phyloP scores from a whole-genome alignment of 2,113 vertebrate species.

The Potamarius usumacintae region DNA sequence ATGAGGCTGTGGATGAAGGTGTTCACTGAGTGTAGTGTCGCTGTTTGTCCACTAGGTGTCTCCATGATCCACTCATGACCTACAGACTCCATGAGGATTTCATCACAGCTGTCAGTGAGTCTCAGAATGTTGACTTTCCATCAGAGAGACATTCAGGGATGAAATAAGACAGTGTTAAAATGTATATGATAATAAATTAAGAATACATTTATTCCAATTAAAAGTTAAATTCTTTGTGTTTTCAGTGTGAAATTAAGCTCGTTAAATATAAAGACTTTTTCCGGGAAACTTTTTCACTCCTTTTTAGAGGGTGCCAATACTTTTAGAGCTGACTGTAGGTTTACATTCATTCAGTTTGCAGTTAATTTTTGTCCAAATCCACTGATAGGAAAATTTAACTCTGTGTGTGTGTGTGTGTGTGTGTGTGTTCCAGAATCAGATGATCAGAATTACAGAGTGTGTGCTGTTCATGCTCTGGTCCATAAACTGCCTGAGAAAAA shows the following conservation, averaged over 20 bases:
- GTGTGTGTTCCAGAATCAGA: slow-evolving; percentile 82
- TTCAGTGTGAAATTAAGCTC: background rate
- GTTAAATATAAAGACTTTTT: too few species aligned
- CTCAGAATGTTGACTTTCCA: background rate
- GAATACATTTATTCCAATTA: background rate
- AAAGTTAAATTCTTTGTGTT: background rate
- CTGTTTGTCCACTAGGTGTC: slow-evolving; percentile 75
- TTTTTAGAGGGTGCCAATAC: background rate
- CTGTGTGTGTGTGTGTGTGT: background rate
- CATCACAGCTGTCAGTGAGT: slow-evolving; percentile 95
- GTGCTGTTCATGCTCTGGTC: slow-evolving; percentile 88
- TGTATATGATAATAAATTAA: background rate
- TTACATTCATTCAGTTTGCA: background rate
- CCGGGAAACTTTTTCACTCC: background rate
- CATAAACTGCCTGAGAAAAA: slow-evolving; percentile 91
- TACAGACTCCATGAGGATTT: slow-evolving; percentile 96
- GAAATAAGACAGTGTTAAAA: background rate
- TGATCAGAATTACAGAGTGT: slow-evolving; percentile 93
- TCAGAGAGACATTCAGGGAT: background rate
- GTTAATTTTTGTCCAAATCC: background rate
- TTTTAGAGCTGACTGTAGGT: background rate
- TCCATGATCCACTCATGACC: slow-evolving; percentile 87
- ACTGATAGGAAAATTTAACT: background rate
- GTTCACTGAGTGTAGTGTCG: background rate
- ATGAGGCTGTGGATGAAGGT: background rate